These are phyloP conservation scores for Thalassaphorura encarpata DNA, from an alignment of 1,140 invertebrate species.

Conservation along the genomic window DNA sequence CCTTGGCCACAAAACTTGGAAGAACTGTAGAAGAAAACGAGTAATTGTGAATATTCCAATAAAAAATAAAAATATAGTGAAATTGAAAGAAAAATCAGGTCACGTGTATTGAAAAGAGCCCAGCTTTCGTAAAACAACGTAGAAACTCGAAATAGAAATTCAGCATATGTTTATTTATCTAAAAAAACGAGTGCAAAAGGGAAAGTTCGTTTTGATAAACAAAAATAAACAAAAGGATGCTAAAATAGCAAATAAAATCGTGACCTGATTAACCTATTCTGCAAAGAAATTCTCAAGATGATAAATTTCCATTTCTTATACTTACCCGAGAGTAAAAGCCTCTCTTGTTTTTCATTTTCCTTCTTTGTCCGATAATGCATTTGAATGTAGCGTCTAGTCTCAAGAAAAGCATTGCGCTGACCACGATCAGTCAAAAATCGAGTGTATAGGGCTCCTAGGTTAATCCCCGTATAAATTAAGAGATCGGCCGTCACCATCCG, in stretches of 20 bases:
- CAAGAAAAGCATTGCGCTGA: slow-evolving; percentile 89
- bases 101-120: too few species aligned
- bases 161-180: too few species aligned
- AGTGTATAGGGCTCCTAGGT: slow-evolving; percentile 91
- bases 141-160: too few species aligned
- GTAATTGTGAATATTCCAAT: too few species aligned
- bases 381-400: slow-evolving; percentile 89
- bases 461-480: slow-evolving; percentile 73
- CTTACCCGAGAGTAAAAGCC: slow-evolving; percentile 69
- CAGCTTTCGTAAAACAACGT: too few species aligned
- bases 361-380: slow-evolving; percentile 83
- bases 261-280: too few species aligned
- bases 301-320: too few species aligned
- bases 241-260: neutral
- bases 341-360: slow-evolving; percentile 92
- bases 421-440: slow-evolving; percentile 92
- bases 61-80: too few species aligned
- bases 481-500: slow-evolving; percentile 62
- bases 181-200: too few species aligned
- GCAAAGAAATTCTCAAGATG: too few species aligned
- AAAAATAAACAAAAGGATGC: neutral
- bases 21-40: slow-evolving; percentile 55
- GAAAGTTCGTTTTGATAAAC: too few species aligned
- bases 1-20: slow-evolving; percentile 88
- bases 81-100: too few species aligned